These are phyloP conservation scores for Hiodon tergisus DNA, from an alignment of 2,113 vertebrate genomes.

Conservation along the genomic window DNA sequence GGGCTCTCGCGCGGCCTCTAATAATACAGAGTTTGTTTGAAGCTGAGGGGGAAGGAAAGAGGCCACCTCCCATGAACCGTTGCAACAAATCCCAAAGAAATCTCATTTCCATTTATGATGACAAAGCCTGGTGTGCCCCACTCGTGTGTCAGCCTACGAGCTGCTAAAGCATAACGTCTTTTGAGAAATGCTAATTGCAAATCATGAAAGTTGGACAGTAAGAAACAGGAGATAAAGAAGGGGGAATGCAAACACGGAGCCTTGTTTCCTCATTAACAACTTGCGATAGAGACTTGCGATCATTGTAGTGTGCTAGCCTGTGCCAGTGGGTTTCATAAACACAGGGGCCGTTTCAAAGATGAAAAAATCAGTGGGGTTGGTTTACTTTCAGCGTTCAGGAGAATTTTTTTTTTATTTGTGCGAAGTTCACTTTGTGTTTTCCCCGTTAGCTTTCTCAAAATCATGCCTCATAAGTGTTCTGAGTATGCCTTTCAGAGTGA, in stretches of 20 bases:
- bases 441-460: background rate
- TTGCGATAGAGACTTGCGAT: slow-evolving; percentile 45
- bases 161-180: slow-evolving; percentile 38
- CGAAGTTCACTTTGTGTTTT: slow-evolving; percentile 29
- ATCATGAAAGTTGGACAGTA: slow-evolving; percentile 26
- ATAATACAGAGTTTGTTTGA: slow-evolving; percentile 50
- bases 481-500: background rate
- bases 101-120: slow-evolving; percentile 25
- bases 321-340: slow-evolving; percentile 37
- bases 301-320: slow-evolving; percentile 43
- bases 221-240: slow-evolving; percentile 21
- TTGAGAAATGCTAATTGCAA: slow-evolving; percentile 47
- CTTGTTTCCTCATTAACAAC: slow-evolving; percentile 54
- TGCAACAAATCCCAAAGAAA: slow-evolving; percentile 38
- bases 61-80: slow-evolving; percentile 38
- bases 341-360: slow-evolving; percentile 39
- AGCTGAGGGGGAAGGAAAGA: slow-evolving; percentile 34
- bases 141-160: slow-evolving; percentile 26
- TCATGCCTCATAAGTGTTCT: background rate
- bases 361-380: slow-evolving; percentile 22
- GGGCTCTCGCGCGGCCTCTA: slow-evolving; percentile 46
- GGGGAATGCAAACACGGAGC: slow-evolving; percentile 48
- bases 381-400: slow-evolving; percentile 20
- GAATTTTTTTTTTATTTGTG: slow-evolving; percentile 24
- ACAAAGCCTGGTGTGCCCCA: slow-evolving; percentile 16